A percentile compares a stretch with the other conserved stretches of the same genome.
Evolutionary conservation across 2,113 vertebrate genomes (phyloP).

Genomic region (rabbit (Oryctolagus cuniculus)): DNA sequence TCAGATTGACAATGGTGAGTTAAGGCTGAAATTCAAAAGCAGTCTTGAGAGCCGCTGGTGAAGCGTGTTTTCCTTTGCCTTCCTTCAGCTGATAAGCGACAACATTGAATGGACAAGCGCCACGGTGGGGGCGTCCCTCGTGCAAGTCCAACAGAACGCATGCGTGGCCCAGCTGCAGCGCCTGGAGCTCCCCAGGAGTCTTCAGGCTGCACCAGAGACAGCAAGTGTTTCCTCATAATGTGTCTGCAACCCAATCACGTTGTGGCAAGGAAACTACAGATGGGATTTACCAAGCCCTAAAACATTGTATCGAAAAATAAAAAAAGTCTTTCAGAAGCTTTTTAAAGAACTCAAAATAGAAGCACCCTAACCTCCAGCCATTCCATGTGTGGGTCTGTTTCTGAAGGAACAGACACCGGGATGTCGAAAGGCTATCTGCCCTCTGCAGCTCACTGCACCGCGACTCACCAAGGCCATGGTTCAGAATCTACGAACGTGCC

Average conservation of each 20-base stretch:
- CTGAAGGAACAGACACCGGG: neutral
- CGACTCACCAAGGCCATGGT: too few relatives aligned
- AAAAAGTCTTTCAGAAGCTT: neutral
- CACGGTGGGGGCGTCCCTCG: neutral
- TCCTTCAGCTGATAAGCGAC: neutral
- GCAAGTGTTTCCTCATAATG: neutral
- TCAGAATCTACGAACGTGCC: neutral
- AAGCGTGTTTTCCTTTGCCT: conserved; percentile 49
- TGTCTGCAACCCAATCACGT: neutral
- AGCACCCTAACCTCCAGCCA: neutral
- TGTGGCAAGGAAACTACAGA: neutral
- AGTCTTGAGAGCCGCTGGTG: neutral
- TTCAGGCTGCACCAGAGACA: neutral
- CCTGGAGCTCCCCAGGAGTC: neutral
- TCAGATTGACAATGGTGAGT: conserved; percentile 62
- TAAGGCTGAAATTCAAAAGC: conserved; percentile 52
- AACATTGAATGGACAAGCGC: neutral
- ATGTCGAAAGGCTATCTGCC: neutral
- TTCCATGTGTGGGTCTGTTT: neutral
- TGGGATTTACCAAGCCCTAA: neutral
- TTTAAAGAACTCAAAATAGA: neutral
- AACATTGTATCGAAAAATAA: neutral
- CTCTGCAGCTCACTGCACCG: neutral
- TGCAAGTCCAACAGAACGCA: neutral
- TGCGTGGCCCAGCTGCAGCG: too few relatives aligned